Evolutionary conservation across 2,797 vertebrate species (phyloP).

Genomic region (Enteromius argenteus): DNA sequence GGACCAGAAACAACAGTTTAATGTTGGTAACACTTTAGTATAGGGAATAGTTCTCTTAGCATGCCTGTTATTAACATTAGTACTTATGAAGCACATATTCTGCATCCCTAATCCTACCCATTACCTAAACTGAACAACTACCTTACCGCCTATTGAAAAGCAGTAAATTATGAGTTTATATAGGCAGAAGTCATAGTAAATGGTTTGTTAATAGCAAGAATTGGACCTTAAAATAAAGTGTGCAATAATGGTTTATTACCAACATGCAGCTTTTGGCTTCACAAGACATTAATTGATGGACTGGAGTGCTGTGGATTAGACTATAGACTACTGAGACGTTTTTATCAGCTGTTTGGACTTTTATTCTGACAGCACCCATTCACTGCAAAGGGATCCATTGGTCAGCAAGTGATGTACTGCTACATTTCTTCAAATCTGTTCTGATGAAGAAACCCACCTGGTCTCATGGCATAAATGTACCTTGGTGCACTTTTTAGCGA

Average conservation of each 20-base stretch:
- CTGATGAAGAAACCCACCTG: not conserved
- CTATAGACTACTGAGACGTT: not conserved
- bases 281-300: not conserved
- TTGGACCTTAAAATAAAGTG: too few relatives aligned
- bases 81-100: too few relatives aligned
- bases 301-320: not conserved
- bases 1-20: not conserved
- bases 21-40: too few relatives aligned
- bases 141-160: too few relatives aligned
- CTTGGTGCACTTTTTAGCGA: too few relatives aligned
- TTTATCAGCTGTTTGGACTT: not conserved
- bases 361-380: not conserved
- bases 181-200: too few relatives aligned
- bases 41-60: too few relatives aligned
- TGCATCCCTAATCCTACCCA: too few relatives aligned
- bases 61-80: too few relatives aligned
- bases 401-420: not conserved
- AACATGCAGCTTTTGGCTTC: not conserved
- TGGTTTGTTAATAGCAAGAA: not conserved
- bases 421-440: not conserved
- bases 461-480: too few relatives aligned
- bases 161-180: not conserved
- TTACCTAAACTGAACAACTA: too few relatives aligned
- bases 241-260: too few relatives aligned
- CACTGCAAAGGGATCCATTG: not conserved